A percentile compares a stretch with the other conserved stretches of the same genome.
These are phyloP conservation scores for Xiphophorus hellerii DNA, from an alignment of 2,113 vertebrate genomes.

Conservation along the genomic window DNA sequence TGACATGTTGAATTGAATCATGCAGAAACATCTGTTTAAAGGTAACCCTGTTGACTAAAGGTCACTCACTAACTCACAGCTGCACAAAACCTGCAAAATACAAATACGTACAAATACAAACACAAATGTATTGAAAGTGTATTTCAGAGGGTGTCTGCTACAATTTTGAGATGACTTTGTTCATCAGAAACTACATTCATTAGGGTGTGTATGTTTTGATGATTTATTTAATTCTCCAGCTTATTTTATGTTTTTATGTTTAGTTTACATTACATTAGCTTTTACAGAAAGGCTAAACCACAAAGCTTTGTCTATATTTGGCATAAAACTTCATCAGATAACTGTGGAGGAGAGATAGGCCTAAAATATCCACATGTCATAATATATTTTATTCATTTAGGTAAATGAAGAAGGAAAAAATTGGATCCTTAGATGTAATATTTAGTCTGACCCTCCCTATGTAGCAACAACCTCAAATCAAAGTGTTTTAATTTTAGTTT, in stretches of 20 bases:
- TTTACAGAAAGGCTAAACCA: background rate
- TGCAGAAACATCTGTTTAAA: background rate
- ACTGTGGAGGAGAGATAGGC: background rate
- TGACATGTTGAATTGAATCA: background rate
- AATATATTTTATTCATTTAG: background rate
- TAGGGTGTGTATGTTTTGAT: background rate
- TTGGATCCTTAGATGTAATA: background rate
- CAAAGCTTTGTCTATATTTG: background rate
- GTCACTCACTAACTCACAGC: background rate
- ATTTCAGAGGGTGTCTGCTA: too few relatives aligned
- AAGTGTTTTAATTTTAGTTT: background rate
- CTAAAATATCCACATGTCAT: background rate
- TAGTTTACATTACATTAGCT: background rate
- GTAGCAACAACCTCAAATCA: background rate
- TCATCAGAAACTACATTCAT: background rate
- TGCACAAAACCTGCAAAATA: background rate
- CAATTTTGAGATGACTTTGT: background rate
- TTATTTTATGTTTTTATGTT: background rate
- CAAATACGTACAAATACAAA: background rate
- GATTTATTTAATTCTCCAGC: background rate
- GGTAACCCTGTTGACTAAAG: background rate
- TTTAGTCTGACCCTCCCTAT: background rate
- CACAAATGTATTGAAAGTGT: too few relatives aligned
- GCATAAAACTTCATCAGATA: background rate
- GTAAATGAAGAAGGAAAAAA: background rate